A percentile compares a stretch with the other conserved stretches of the same genome.
Conservation (phyloP, 2,113 vertebrate genomes). For the Nycticryphes semicollaris region DNA sequence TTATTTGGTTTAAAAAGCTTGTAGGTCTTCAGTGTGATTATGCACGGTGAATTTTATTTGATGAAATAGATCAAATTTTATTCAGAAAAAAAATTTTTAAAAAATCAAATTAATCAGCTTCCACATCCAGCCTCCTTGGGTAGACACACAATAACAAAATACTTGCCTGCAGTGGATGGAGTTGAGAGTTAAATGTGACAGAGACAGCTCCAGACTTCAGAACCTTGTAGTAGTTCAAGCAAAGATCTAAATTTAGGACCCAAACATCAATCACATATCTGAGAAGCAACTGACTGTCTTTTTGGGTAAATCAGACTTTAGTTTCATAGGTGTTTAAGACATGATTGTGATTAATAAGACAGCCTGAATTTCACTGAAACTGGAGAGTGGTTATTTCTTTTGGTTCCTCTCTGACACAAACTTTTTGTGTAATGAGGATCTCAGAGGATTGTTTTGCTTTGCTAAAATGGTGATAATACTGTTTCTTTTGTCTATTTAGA, state of each 20-base stretch:
- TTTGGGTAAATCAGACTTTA: background rate
- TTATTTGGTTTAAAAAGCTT: background rate
- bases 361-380: background rate
- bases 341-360: background rate
- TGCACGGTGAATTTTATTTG: background rate
- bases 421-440: background rate
- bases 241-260: background rate
- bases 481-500: background rate
- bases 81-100: background rate
- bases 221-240: background rate
- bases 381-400: background rate
- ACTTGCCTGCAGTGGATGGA: background rate
- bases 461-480: background rate
- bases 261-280: background rate
- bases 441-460: background rate
- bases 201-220: background rate
- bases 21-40: background rate
- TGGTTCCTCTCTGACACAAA: background rate
- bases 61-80: background rate
- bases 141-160: background rate
- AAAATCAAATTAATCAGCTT: rapidly evolving
- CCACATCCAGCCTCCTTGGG: background rate
- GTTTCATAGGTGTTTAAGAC: background rate
- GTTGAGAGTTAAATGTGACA: background rate
- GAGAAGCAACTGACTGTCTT: background rate